Percentiles rank a stretch among this genome's conserved stretches.
Conservation (phyloP, 2,113 vertebrate species). For the Butorides virescens region DNA sequence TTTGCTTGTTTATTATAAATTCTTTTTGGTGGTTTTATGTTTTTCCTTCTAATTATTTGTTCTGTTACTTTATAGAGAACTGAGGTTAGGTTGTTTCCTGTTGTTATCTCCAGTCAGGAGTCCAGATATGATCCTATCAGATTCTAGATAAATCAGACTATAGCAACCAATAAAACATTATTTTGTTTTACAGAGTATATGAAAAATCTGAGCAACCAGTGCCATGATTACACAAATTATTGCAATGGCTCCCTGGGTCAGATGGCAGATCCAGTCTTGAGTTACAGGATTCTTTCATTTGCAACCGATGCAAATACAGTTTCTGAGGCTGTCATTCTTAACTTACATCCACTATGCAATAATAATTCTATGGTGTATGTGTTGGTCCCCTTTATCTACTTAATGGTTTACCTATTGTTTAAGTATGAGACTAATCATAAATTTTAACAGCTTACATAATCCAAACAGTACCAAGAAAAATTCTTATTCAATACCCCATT, state of each 20-base stretch:
- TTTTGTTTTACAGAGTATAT: neutral
- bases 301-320: neutral
- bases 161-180: neutral
- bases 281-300: neutral
- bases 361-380: neutral
- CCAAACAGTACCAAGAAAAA: neutral
- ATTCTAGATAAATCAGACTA: neutral
- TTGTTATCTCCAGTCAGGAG: neutral
- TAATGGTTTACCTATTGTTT: neutral
- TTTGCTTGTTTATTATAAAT: neutral
- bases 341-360: neutral
- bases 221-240: neutral
- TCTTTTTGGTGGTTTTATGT: neutral
- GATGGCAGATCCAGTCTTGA: neutral
- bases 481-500: neutral
- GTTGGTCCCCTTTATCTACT: neutral
- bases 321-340: neutral
- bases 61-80: neutral
- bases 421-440: neutral
- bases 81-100: neutral
- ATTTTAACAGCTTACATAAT: neutral
- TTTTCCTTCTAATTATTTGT: neutral
- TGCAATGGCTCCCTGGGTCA: neutral
- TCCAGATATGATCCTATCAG: neutral
- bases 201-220: neutral